These are phyloP conservation scores for Tethya wilhelma DNA, from an alignment of 37 sponge, comb jelly and placozoan species.

Conservation along the genomic window DNA sequence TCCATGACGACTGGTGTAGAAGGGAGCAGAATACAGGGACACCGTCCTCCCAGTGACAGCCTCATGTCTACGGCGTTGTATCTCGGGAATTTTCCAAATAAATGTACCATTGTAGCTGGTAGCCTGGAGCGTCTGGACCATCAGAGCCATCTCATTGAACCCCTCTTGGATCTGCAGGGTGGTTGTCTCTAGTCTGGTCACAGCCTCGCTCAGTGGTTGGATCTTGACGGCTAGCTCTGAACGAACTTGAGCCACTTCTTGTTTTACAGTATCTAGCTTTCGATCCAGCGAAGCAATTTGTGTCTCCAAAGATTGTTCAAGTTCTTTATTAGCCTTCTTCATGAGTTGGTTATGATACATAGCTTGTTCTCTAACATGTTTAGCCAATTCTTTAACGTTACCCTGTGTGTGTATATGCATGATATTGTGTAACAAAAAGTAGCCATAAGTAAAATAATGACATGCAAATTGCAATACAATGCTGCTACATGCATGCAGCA, in stretches of 20 bases:
- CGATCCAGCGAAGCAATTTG: not conserved
- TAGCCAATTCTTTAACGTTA: constrained; percentile 6
- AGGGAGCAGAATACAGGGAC: constrained; percentile 87
- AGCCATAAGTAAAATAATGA: not conserved
- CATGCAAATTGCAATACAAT: not conserved
- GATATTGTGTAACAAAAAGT: not conserved
- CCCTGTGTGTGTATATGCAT: constrained; percentile 25
- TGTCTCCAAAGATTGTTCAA: not conserved
- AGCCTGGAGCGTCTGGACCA: constrained; percentile 76
- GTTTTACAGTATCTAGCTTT: constrained; percentile 9
- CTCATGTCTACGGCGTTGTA: constrained; percentile 65
- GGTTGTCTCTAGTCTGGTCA: constrained; percentile 37
- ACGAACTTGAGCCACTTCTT: constrained; percentile 3
- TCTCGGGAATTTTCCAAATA: constrained; percentile 87
- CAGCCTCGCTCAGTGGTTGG: constrained; percentile 32
- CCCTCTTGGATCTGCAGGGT: constrained; percentile 61
- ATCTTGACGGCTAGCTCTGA: constrained; percentile 15
- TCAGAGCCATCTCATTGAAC: constrained; percentile 54
- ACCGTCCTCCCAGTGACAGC: constrained; percentile 71
- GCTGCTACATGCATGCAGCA: too few relatives aligned
- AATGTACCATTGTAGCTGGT: constrained; percentile 71
- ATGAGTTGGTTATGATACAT: constrained; percentile 22
- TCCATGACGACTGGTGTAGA: constrained; percentile 82
- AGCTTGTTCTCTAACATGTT: constrained; percentile 27
- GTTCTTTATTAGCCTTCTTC: not conserved